phyloP scores from a whole-genome alignment of 2,888 invertebrate species.

The Mayetiola destructor region DNA sequence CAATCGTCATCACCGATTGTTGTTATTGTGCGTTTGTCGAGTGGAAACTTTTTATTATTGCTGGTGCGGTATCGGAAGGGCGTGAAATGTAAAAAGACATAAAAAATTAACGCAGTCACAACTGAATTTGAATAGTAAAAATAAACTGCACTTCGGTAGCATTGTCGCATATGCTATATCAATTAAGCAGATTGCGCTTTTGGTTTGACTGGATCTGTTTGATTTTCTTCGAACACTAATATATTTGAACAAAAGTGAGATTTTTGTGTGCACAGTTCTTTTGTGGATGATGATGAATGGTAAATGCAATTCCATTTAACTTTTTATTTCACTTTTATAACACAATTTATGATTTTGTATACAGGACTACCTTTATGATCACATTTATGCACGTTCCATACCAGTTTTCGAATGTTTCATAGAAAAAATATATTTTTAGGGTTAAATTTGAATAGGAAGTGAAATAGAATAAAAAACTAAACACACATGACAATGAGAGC shows the following conservation, averaged over 20 bases:
- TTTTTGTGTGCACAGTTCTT: no score
- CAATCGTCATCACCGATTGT: no score
- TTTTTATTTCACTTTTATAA: background rate
- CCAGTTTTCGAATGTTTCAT: background rate
- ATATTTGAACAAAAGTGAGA: no score
- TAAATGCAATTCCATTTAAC: no score
- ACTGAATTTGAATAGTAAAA: background rate
- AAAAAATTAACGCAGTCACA: background rate
- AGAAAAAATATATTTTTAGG: constrained; percentile 6
- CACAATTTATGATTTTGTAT: no score
- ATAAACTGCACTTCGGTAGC: background rate
- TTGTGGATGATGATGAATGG: no score
- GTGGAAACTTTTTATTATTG: background rate
- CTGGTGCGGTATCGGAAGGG: background rate
- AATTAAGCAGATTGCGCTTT: background rate
- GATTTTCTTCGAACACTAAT: no score
- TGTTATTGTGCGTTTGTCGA: background rate
- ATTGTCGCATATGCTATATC: constrained; percentile 1
- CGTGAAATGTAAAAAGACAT: background rate
- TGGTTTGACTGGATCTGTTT: background rate
- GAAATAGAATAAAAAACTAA: no score
- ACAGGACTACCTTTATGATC: no score
- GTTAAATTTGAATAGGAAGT: constrained; percentile 13
- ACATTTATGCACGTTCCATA: background rate
- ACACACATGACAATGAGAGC: no score